Conservation (phyloP, 2,113 vertebrate species). For the Corythornis vintsioides region DNA sequence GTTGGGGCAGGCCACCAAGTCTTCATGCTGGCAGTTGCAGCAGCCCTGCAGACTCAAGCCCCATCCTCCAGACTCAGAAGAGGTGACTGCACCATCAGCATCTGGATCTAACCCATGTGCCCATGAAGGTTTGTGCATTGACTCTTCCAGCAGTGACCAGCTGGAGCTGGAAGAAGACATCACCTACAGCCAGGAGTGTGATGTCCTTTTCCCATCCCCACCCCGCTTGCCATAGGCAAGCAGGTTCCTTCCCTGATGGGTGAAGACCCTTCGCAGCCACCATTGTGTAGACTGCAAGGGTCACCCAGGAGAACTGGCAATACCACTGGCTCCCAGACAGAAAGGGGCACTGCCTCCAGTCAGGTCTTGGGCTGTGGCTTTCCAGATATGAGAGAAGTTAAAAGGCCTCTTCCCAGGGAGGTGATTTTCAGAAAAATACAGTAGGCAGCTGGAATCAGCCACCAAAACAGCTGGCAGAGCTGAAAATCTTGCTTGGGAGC, state of each 20-base stretch:
- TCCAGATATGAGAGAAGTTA: not conserved
- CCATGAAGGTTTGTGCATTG: not conserved
- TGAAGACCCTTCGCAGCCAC: not conserved
- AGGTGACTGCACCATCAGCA: not conserved
- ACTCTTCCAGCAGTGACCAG: not conserved
- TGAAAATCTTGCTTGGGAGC: not conserved
- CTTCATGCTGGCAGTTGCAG: not conserved
- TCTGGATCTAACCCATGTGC: not conserved
- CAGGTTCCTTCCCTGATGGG: not conserved
- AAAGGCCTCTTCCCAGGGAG: not conserved
- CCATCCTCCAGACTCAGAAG: not conserved
- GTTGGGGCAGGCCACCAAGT: not conserved
- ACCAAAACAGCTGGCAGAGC: not conserved
- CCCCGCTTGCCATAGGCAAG: not conserved
- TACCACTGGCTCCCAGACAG: rapidly evolving
- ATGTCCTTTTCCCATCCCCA: not conserved
- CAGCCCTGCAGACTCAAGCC: not conserved
- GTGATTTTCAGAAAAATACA: not conserved
- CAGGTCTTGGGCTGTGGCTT: not conserved
- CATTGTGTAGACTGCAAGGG: rapidly evolving
- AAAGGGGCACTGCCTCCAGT: not conserved
- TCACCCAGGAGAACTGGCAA: not conserved
- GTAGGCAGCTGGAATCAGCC: not conserved
- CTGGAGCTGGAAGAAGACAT: not conserved
- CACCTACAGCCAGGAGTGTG: not conserved